Evolutionary conservation across 2,113 vertebrate species (phyloP).

Genomic region (Nothocercus julius): DNA sequence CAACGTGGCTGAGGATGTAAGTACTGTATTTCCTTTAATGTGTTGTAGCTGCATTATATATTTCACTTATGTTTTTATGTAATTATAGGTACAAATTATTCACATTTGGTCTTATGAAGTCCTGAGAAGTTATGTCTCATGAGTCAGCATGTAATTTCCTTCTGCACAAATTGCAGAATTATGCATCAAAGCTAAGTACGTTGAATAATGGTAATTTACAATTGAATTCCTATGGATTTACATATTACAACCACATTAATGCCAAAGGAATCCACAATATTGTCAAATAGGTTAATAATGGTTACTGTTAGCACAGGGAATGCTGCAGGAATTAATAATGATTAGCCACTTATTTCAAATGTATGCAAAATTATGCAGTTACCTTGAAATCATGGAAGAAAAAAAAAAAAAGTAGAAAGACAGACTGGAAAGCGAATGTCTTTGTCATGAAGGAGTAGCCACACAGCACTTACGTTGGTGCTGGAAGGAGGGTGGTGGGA

Average conservation of each 20-base stretch:
- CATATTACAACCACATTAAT: conserved; percentile 58
- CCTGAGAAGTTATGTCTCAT: conserved; percentile 39
- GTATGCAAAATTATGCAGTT: conserved; percentile 48
- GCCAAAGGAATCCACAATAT: conserved; percentile 42
- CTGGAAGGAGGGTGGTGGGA: background rate
- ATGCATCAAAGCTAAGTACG: conserved; percentile 28
- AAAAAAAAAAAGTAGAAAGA: background rate
- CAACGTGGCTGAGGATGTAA: background rate
- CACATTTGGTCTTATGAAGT: conserved; percentile 46
- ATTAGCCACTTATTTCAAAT: conserved; percentile 37
- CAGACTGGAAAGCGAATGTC: background rate
- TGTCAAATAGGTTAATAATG: conserved; percentile 59
- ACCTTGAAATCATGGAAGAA: conserved; percentile 8
- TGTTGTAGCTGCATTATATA: background rate
- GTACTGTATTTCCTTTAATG: background rate
- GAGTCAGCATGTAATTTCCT: conserved; percentile 63
- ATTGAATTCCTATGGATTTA: conserved; percentile 59
- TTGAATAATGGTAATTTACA: conserved; percentile 56
- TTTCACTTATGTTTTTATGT: conserved; percentile 42
- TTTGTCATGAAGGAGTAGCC: background rate
- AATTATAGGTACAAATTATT: conserved; percentile 58
- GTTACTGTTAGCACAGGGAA: conserved; percentile 33
- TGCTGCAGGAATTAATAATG: conserved; percentile 36
- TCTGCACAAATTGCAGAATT: conserved; percentile 59
- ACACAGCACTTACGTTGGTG: too few species aligned